phyloP scores from a whole-genome alignment of 2,888 invertebrate genomes.

The Ctenicera cuprea region DNA sequence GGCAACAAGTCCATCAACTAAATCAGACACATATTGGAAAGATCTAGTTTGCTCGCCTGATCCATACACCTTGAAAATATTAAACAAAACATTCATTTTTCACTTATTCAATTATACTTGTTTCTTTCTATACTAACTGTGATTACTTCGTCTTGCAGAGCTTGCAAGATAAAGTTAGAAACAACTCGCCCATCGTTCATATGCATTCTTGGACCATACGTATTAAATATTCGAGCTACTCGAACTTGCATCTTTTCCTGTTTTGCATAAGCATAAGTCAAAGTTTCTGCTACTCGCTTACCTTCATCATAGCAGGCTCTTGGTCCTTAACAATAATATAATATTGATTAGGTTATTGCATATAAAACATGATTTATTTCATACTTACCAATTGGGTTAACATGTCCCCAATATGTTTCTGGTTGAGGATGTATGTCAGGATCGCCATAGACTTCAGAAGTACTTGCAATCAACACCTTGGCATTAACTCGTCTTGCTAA shows the following conservation, averaged over 20 bases:
- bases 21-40: slow-evolving; percentile 98
- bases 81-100: slow-evolving; percentile 31
- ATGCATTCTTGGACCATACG: slow-evolving; percentile 99
- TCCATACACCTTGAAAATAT: slow-evolving; percentile 79
- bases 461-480: slow-evolving; percentile 95
- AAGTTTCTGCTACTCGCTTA: slow-evolving; percentile 97
- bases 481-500: slow-evolving; percentile 95
- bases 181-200: slow-evolving; percentile 99
- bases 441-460: slow-evolving; percentile 99
- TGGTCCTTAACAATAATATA: slow-evolving; percentile 77
- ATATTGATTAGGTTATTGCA: too few relatives aligned
- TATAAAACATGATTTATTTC: neutral
- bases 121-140: slow-evolving; percentile 78
- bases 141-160: slow-evolving; percentile 94
- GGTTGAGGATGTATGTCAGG: slow-evolving; percentile 98
- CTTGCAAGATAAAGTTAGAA: slow-evolving; percentile 98
- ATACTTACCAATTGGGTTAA: slow-evolving; percentile 92
- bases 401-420: slow-evolving; percentile 99
- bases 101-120: too few relatives aligned
- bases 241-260: slow-evolving; percentile 97
- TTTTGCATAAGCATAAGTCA: slow-evolving; percentile 97
- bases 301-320: slow-evolving; percentile 99
- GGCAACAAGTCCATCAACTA: slow-evolving; percentile 94
- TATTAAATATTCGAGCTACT: slow-evolving; percentile 99
- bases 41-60: slow-evolving; percentile 95